Conservation (phyloP, 2,113 vertebrate genomes). For the Leucopsar rothschildi region DNA sequence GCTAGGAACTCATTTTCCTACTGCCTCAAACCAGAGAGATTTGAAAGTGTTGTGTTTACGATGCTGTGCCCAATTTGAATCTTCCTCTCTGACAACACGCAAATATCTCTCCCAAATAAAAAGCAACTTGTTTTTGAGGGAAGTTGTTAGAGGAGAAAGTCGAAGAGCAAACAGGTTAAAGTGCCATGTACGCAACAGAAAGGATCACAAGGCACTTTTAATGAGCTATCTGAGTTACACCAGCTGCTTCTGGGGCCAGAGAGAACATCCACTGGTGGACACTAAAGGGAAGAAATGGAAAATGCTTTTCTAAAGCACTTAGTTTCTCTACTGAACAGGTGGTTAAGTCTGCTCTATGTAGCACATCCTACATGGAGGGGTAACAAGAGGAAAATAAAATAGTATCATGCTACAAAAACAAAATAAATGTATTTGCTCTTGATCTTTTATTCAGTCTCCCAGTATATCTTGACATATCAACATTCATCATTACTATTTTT, state of each 20-base stretch:
- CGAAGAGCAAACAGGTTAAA: slow-evolving; percentile 17
- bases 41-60: slow-evolving; percentile 9
- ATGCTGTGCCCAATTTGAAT: neutral
- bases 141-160: neutral
- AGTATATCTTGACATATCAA: neutral
- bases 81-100: neutral
- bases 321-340: neutral
- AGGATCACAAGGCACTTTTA: neutral
- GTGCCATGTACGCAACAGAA: neutral
- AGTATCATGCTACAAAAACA: neutral
- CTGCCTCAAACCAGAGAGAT: slow-evolving; percentile 19
- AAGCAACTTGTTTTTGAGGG: neutral
- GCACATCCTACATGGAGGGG: neutral
- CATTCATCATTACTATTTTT: neutral
- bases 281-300: neutral
- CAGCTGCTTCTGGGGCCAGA: slow-evolving; percentile 6
- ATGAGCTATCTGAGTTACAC: neutral
- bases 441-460: neutral
- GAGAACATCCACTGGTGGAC: neutral
- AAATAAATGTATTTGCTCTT: neutral
- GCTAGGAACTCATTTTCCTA: slow-evolving; percentile 23
- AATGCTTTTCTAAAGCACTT: neutral
- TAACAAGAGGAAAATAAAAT: neutral
- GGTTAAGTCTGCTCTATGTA: neutral
- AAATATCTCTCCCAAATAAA: neutral